Evolutionary conservation across 2,888 invertebrate species (phyloP).

Genomic region (Temnothorax ravouxi): DNA sequence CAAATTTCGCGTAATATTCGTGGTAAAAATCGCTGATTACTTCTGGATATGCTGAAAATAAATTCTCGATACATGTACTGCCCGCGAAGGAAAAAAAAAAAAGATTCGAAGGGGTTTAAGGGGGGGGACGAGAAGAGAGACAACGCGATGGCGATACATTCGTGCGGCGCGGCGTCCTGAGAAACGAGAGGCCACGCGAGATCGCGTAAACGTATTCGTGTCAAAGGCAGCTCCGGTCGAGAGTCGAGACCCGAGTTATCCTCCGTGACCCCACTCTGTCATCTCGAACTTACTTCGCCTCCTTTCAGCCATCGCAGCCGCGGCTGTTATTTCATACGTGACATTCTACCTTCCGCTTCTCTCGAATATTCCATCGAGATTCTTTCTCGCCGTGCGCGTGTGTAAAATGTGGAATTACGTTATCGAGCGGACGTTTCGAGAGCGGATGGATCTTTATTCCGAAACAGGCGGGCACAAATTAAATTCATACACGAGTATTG

Average conservation of each 20-base stretch:
- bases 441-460: slow-evolving; percentile 12
- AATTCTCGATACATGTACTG: neutral
- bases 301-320: slow-evolving; percentile 62
- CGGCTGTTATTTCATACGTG: slow-evolving; percentile 68
- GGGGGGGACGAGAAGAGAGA: neutral
- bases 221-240: slow-evolving; percentile 84
- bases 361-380: slow-evolving; percentile 28
- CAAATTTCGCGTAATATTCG: neutral
- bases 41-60: neutral
- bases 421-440: neutral
- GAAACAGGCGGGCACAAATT: neutral
- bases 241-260: slow-evolving; percentile 85
- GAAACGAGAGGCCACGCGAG: slow-evolving; percentile 80
- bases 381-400: neutral
- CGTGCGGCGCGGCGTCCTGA: slow-evolving; percentile 59
- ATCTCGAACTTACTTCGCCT: slow-evolving; percentile 83
- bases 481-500: neutral
- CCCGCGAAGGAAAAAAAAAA: neutral
- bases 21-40: neutral
- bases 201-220: slow-evolving; percentile 84
- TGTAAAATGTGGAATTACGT: slow-evolving; percentile 3
- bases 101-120: neutral
- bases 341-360: slow-evolving; percentile 55
- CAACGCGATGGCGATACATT: too few relatives aligned
- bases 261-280: slow-evolving; percentile 84